phyloP scores from a whole-genome alignment of 2,113 vertebrate species.

The Probosciger aterrimus region DNA sequence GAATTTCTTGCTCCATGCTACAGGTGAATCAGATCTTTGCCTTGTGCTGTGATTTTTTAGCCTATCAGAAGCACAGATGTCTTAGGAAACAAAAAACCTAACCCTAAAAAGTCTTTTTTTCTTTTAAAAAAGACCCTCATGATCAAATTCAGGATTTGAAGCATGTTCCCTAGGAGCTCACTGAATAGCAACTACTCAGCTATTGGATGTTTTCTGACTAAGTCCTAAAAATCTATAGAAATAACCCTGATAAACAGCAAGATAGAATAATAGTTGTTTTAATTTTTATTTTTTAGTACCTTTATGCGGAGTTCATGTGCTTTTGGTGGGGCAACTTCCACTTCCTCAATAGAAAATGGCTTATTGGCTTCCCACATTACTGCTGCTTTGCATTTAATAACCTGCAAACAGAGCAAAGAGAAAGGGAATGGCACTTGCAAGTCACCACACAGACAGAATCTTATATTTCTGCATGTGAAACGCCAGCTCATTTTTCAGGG shows the following conservation, averaged over 20 bases:
- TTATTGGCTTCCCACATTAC: conserved; percentile 84
- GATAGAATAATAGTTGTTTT: not conserved
- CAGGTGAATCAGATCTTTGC: not conserved
- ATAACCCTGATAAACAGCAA: not conserved
- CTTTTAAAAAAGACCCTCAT: not conserved
- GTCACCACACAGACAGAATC: not conserved
- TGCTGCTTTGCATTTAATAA: conserved; percentile 87
- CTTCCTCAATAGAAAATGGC: conserved; percentile 83
- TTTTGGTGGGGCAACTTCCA: conserved; percentile 85
- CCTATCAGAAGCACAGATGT: not conserved
- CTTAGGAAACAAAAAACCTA: not conserved
- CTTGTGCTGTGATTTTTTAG: not conserved
- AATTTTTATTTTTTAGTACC: conserved; percentile 58
- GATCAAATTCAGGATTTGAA: not conserved
- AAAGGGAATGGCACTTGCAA: not conserved
- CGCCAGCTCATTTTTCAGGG: not conserved
- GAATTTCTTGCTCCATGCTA: not conserved
- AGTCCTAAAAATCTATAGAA: not conserved
- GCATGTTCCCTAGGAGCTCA: not conserved
- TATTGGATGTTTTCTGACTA: not conserved
- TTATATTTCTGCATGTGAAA: not conserved
- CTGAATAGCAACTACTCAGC: not conserved
- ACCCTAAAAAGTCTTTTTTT: not conserved
- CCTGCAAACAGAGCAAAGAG: conserved; percentile 64
- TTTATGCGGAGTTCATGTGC: conserved; percentile 84